phyloP scores from a whole-genome alignment of 2,888 invertebrate genomes.

The Calliopum simillimum region DNA sequence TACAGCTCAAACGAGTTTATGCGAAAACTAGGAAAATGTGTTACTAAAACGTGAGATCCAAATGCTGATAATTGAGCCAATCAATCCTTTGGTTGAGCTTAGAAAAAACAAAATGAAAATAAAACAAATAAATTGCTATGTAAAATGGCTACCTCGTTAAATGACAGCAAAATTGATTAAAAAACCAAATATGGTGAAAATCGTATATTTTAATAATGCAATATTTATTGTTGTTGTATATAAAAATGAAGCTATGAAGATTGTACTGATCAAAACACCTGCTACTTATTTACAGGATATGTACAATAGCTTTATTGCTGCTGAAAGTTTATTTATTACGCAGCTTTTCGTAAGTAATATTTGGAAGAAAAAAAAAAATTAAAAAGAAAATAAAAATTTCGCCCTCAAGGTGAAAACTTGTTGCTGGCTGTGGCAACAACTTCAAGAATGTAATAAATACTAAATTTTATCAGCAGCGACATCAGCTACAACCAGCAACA shows the following conservation, averaged over 20 bases:
- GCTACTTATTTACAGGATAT: conserved; percentile 9
- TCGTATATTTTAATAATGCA: neutral
- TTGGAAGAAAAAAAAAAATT: no score
- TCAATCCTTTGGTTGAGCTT: no score
- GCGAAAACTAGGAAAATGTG: conserved; percentile 54
- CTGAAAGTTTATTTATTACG: neutral
- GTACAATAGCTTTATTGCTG: conserved; percentile 11
- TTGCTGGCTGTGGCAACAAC: conserved; percentile 19
- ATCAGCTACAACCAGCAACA: neutral
- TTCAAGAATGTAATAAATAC: neutral
- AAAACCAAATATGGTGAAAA: neutral
- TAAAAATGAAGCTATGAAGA: no score
- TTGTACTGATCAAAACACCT: neutral
- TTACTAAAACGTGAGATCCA: conserved; percentile 53
- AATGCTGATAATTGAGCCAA: conserved; percentile 6
- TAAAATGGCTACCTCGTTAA: no score
- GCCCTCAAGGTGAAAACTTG: conserved; percentile 33
- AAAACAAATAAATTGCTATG: neutral
- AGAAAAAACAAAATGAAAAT: neutral
- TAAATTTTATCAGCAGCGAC: conserved; percentile 11
- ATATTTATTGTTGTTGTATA: no score
- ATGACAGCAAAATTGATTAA: neutral
- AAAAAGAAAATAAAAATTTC: neutral
- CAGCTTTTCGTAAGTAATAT: no score
- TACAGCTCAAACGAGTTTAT: conserved; percentile 27